Evolutionary conservation across 2,113 vertebrate species (phyloP), one percentile per base, ranked within the genome.

Genomic region (Paramisgurnus dabryanus): DNA sequence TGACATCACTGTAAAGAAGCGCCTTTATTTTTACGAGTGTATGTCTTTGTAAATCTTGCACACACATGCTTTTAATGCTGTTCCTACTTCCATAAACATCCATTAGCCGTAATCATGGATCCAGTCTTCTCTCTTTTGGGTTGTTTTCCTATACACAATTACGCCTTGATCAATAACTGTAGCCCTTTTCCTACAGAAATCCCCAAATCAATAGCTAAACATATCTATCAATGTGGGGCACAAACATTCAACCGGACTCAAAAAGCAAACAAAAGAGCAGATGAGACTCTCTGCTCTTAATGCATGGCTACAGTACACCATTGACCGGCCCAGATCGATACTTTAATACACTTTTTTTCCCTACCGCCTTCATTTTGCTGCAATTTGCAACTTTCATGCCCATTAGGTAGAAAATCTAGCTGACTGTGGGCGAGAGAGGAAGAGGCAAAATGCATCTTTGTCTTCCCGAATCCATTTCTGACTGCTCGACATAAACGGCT

Each of bases 331-430:
- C 43, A 67, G 61, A 89, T 89, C 87, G 80, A 89, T 89, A 86
- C 66, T 57, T 41, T 81, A 82, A 81, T 85, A 82, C 67, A 74
- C 83, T 67, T 84, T 79, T 83, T 74, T 70, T 81, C 67, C 22
- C 84, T 75, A 75, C 83, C 78, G 67, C 63, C 78, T 84, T 80
- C 66, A 76, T 86, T 87, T 86, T 86, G 88, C 86, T 88, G 86
- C 84, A 87, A 87, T 87, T 84, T 81, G 87, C 88, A 88, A 87
- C 84, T 87, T 88, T 88, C 84, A 83, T 86, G 83, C 76, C 83
- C 84, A 85, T 89, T 86, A 86, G 69, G 83, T 84, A 81, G 76
- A 86, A 89, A 87, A 85, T 85, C 58, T 76, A 86, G 85, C 86
- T 88, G 88, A 88, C 85, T 80, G 60, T 63, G 34, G 68, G 67